Evolutionary conservation across 2,797 vertebrate species (phyloP), one percentile per base, ranked within the genome.

Genomic region (Chaetophractus vellerosus): DNA sequence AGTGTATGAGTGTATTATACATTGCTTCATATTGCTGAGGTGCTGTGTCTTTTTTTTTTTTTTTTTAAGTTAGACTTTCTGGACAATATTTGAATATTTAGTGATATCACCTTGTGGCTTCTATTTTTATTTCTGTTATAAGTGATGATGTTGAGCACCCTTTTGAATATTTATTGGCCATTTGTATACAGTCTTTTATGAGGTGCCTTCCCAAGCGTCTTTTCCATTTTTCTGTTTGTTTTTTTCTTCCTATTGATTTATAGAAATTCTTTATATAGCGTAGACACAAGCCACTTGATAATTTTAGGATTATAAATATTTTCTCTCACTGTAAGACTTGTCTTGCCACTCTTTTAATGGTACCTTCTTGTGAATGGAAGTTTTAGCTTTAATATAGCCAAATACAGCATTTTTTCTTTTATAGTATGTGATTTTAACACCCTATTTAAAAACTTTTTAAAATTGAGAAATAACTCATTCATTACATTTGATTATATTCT

Each of bases 201-300:
- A 57, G 79, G 8, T 69, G 7, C 23, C 24, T 83, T 84, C 24
- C 24, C 2, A 63, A 50, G 9, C 36, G 24, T 76, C 8, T 14
- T 33, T 6, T 57, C 14, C 2, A 4, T 76, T 85, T 95, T 31
- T 80, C 72, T 79, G 61, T 57, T 61, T 92, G 7, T 5, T 24
- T 52, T 89, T 94, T 87, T 15, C 16, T 59, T 75, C 1, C 41
- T 72, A 75, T 55, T 88, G 36, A 69, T 80, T 75, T 78, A 28
- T 24, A 45, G 41, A 91, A 69, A 9, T 64, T 85, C 36, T 93
- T 89, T 81, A 64, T 71, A 41, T 76, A 59, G 82, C 7, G 50
- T 36, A 75, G 55, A 61, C 24, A 61, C 14, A 61, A 55, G 9
- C 3, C 7, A 79, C 63, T 75, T 93, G 57, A 55, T 78, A 38